Percentiles rank a stretch among this genome's conserved stretches.
phyloP scores from a whole-genome alignment of 2,113 vertebrate species.

The Halichoerus grypus region DNA sequence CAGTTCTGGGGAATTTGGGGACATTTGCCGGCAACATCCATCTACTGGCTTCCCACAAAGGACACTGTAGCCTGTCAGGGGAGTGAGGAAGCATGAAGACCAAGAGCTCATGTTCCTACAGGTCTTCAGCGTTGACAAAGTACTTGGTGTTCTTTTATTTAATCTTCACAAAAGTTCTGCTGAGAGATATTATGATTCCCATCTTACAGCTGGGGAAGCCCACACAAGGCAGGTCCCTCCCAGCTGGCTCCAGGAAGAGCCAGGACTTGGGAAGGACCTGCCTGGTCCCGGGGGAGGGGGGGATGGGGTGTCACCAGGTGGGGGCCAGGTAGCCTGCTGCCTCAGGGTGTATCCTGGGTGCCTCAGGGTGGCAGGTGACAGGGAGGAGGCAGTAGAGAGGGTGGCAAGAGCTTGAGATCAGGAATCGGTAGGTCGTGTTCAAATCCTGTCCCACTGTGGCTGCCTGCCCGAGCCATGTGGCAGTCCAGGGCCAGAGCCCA shows the following conservation, averaged over 20 bases:
- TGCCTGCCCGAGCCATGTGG: fast-evolving
- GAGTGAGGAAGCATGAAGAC: background rate
- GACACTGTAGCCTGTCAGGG: fast-evolving
- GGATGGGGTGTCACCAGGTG: background rate
- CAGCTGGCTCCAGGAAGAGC: background rate
- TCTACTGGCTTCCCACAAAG: background rate
- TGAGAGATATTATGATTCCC: too few species aligned
- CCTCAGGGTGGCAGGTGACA: too few species aligned
- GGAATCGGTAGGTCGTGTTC: background rate
- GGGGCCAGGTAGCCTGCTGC: background rate
- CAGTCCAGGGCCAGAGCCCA: background rate
- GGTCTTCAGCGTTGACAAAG: background rate
- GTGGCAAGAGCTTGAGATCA: background rate
- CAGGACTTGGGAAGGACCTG: background rate
- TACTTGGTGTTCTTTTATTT: background rate
- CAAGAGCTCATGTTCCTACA: fast-evolving
- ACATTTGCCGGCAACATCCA: fast-evolving
- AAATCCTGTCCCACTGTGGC: background rate
- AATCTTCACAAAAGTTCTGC: background rate
- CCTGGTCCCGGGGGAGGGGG: background rate
- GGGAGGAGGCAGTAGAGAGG: background rate
- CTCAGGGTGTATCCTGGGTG: background rate
- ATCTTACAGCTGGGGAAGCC: background rate
- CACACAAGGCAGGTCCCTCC: background rate
- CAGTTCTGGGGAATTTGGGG: background rate